phyloP scores from a whole-genome alignment of 2,797 vertebrate species.

The Pteronotus mesoamericanus region DNA sequence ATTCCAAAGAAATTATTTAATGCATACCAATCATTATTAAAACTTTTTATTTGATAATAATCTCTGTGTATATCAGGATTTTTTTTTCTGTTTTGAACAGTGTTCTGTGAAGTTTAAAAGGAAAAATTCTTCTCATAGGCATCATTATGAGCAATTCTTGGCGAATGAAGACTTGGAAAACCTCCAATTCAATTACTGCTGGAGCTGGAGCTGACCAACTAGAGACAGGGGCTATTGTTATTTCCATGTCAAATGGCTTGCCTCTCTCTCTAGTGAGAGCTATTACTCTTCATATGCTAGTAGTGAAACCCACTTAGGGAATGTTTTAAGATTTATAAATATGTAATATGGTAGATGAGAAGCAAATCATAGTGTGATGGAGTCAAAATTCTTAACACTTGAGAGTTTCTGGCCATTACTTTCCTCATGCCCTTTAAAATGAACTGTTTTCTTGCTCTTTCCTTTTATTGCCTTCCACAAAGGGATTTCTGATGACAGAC shows the following conservation, averaged over 20 bases:
- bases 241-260: conserved; percentile 26
- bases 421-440: not conserved
- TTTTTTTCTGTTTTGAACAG: not conserved
- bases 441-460: not conserved
- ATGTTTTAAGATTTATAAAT: conserved; percentile 46
- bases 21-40: not conserved
- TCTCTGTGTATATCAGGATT: not conserved
- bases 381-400: conserved; percentile 2
- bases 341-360: conserved; percentile 23
- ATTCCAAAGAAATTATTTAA: not conserved
- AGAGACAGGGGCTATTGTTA: conserved; percentile 30
- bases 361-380: not conserved
- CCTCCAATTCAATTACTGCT: conserved; percentile 43
- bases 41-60: not conserved
- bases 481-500: conserved; percentile 2
- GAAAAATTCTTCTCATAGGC: not conserved
- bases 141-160: conserved; percentile 2
- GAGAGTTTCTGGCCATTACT: not conserved
- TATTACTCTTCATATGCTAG: conserved; percentile 19
- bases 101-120: conserved; percentile 38
- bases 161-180: conserved; percentile 36
- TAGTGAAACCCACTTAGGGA: conserved; percentile 22
- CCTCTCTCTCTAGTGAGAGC: conserved; percentile 28
- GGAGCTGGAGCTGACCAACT: not conserved
- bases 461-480: not conserved